A percentile compares a stretch with the other conserved stretches of the same genome.
Conservation (phyloP, 2,797 vertebrate species). For the Rhynchonycteris naso region DNA sequence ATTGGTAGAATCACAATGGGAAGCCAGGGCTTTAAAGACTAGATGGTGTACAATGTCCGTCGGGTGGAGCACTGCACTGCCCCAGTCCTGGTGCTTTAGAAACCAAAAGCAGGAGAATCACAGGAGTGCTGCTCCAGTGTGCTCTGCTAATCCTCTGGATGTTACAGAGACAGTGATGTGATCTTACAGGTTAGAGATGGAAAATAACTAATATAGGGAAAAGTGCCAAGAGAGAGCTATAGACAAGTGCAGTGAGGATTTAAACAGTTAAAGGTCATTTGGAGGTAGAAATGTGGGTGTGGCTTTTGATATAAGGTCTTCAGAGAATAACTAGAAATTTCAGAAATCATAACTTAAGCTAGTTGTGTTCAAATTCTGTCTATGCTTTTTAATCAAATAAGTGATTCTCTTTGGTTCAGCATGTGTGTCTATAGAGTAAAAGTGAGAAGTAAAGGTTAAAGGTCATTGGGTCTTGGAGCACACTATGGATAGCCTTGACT, state of each 20-base stretch:
- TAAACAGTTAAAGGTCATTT: slow-evolving; percentile 7
- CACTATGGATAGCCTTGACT: not conserved
- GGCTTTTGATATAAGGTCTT: not conserved
- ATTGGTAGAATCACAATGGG: not conserved
- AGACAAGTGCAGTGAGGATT: not conserved
- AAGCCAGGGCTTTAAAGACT: not conserved
- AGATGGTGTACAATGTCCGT: not conserved
- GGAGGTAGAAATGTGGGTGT: not conserved
- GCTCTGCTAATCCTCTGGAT: not conserved
- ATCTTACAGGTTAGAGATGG: not conserved
- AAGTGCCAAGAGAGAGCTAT: not conserved
- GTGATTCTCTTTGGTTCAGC: not conserved
- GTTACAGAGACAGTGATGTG: not conserved
- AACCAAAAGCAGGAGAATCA: not conserved
- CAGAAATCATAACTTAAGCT: slow-evolving; percentile 25
- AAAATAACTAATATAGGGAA: not conserved
- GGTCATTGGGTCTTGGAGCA: not conserved
- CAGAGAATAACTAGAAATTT: slow-evolving; percentile 37
- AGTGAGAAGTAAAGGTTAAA: not conserved
- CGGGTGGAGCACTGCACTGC: not conserved
- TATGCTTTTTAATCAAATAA: slow-evolving; percentile 9
- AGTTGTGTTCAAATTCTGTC: not conserved
- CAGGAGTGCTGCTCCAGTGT: not conserved
- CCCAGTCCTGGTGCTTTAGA: not conserved
- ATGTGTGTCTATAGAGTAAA: not conserved